phyloP scores from a whole-genome alignment of 2,888 invertebrate species.

The Oscheius onirici region DNA sequence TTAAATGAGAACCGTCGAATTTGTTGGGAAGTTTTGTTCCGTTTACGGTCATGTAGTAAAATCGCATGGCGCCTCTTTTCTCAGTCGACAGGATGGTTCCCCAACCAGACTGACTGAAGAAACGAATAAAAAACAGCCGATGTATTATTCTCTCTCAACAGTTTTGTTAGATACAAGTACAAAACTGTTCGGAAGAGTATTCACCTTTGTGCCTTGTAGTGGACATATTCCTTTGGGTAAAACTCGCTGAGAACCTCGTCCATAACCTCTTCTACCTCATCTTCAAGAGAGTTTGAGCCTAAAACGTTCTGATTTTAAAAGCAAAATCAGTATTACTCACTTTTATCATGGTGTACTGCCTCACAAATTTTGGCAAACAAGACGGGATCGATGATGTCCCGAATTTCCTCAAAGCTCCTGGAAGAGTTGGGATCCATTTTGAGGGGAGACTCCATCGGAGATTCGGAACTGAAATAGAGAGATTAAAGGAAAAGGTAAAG shows the following conservation, averaged over 20 bases:
- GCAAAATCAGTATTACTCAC: not conserved
- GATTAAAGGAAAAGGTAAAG: not conserved
- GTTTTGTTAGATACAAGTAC: not conserved
- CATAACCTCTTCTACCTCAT: slow-evolving; percentile 27
- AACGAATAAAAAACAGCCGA: not conserved
- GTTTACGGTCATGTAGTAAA: slow-evolving; percentile 22
- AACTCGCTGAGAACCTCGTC: slow-evolving; percentile 27
- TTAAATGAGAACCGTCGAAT: not conserved
- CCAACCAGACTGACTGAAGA: not conserved
- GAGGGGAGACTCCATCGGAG: slow-evolving; percentile 15
- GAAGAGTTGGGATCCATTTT: slow-evolving; percentile 10
- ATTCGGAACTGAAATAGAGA: slow-evolving; percentile 6
- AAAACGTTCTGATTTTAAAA: not conserved
- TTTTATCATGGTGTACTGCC: slow-evolving; percentile 25
- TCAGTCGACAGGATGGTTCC: slow-evolving; percentile 7
- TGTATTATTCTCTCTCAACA: not conserved
- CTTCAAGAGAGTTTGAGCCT: slow-evolving; percentile 27
- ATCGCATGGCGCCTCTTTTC: slow-evolving; percentile 21
- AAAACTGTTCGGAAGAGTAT: not conserved
- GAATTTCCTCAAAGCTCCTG: slow-evolving; percentile 16
- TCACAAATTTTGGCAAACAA: slow-evolving; percentile 26
- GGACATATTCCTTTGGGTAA: slow-evolving; percentile 15
- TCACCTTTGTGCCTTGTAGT: slow-evolving; percentile 21
- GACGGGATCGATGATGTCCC: slow-evolving; percentile 18
- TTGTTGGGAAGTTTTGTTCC: slow-evolving; percentile 12